Base-by-base conservation (phyloP, 2,113 vertebrate genomes). In the Siphamia tubifer region DNA sequence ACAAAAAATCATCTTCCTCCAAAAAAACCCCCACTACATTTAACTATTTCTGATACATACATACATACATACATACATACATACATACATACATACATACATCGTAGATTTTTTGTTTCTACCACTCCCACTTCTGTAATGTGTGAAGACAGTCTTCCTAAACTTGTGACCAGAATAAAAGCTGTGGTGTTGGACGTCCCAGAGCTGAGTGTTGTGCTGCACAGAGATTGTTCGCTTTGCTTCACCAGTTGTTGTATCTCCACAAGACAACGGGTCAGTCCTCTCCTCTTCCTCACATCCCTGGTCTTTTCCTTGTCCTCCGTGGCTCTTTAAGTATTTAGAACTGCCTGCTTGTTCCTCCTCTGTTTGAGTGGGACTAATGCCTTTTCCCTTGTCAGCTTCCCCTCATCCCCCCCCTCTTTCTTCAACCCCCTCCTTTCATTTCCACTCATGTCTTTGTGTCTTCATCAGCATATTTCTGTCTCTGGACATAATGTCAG, bases 241-340 rank as follows among this genome's bases (percentile, higher is more conserved):
- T 80, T 27, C 38, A 38, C 81, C 69, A 78, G 34, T 39, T 68
- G 56, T 69, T 66, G 62, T 69, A 56, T 83, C 74, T 85, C 35
- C 21, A 5, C 38, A 17, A 70, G 63, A 73, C 81, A 63, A 63
- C 7, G 36, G 74, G 79, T 76, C 74, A 64, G 63, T 19, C 67
- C 43, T 45, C 64, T 28, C 65, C 70, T 5, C 34, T 52, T 28
- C 60, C n/a, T n/a, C 49, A 55, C 49, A 3, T 43, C 40, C 11
- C 40, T 43, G 40, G 21, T 23, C 75, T 55, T 61, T 57, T 40
- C 48, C 30, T 25, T 16, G 47, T 42, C 70, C 21, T 0, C 47
- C 32, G 70, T 66, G 49, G 63, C 56, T 74, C 31, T 75, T 72
- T 57, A 65, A 76, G 68, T 53, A 74, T 79, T 81, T 66, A 74